Evolutionary conservation across 2,113 vertebrate genomes (phyloP).

Genomic region (Vicugna pacos): DNA sequence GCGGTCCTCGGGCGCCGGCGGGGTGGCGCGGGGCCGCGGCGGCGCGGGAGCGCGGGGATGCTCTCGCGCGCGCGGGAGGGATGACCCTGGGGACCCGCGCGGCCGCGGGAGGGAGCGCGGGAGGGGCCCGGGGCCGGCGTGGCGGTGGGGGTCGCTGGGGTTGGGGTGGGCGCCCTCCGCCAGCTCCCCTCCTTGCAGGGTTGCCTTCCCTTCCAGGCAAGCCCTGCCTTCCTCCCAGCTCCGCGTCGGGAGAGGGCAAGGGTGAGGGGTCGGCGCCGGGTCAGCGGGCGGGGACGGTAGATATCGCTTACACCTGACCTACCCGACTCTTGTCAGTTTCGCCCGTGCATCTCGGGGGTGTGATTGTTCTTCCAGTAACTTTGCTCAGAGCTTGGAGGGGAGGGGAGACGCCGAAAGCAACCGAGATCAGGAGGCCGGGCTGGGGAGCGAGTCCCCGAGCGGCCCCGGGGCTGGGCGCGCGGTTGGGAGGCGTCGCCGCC

Average conservation of each 20-base stretch:
- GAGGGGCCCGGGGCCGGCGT: background rate
- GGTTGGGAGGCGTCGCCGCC: constrained; percentile 85
- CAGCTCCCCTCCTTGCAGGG: constrained; percentile 46
- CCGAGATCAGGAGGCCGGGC: constrained; percentile 77
- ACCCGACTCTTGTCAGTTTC: constrained; percentile 67
- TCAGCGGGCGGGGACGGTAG: constrained; percentile 10
- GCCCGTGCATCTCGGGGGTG: constrained; percentile 60
- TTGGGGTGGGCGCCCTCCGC: constrained; percentile 66
- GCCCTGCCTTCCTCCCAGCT: constrained; percentile 62
- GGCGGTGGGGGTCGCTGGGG: background rate
- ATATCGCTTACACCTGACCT: constrained; percentile 80
- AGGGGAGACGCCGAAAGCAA: constrained; percentile 13
- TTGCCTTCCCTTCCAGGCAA: constrained; percentile 38
- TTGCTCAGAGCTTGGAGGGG: constrained; percentile 82
- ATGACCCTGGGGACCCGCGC: constrained; percentile 71
- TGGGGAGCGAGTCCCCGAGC: constrained; percentile 84
- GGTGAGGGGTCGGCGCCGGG: constrained; percentile 64
- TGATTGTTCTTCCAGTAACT: constrained; percentile 82
- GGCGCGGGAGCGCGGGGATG: constrained; percentile 82
- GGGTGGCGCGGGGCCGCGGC: constrained; percentile 75
- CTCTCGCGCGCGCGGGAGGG: constrained; percentile 61
- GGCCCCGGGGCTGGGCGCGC: constrained; percentile 86
- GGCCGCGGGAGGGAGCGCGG: background rate
- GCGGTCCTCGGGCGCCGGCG: constrained; percentile 76
- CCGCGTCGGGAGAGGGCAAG: constrained; percentile 41